Percentiles rank a stretch among this genome's conserved stretches.
Conservation (phyloP, 2,888 invertebrate genomes). For the Drosophila quasianomalipes region DNA sequence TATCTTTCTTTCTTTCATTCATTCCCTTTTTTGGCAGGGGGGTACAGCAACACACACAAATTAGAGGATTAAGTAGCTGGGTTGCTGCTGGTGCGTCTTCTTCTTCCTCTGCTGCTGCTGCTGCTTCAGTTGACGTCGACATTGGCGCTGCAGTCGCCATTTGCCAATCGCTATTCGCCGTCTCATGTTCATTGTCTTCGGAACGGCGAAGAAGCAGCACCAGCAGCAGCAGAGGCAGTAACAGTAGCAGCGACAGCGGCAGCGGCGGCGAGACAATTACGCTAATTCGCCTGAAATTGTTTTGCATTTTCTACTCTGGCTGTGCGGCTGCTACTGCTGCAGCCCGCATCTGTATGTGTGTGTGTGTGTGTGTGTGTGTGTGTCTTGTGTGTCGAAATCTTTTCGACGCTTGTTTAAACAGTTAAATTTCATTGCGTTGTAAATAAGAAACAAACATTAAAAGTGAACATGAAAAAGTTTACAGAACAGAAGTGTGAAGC, state of each 20-base stretch:
- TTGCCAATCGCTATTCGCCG: constrained; percentile 42
- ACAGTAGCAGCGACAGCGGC: constrained; percentile 15
- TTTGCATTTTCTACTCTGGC: constrained; percentile 69
- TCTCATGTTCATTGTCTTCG: constrained; percentile 66
- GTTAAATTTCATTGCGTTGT: constrained; percentile 76
- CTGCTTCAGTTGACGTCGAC: constrained; percentile 42
- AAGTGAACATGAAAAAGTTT: constrained; percentile 42
- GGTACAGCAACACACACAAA: constrained; percentile 60
- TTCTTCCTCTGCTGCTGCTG: constrained; percentile 11
- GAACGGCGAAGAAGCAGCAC: constrained; percentile 28
- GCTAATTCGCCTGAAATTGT: constrained; percentile 82
- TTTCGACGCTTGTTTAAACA: constrained; percentile 72
- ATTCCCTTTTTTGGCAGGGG: not conserved
- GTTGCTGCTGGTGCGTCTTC: constrained; percentile 38
- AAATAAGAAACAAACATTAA: constrained; percentile 62
- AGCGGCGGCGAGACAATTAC: constrained; percentile 76
- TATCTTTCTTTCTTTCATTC: not conserved
- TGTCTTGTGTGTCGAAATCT: constrained; percentile 49
- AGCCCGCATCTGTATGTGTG: constrained; percentile 40
- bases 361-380: constrained; percentile 34
- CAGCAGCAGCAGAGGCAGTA: constrained; percentile 27
- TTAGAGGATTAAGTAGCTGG: constrained; percentile 81
- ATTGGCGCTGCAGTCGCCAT: constrained; percentile 50
- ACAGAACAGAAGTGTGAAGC: constrained; percentile 35
- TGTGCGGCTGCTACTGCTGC: constrained; percentile 33